Conservation (phyloP, 2,113 vertebrate genomes). For the Nyctibius bracteatus region DNA sequence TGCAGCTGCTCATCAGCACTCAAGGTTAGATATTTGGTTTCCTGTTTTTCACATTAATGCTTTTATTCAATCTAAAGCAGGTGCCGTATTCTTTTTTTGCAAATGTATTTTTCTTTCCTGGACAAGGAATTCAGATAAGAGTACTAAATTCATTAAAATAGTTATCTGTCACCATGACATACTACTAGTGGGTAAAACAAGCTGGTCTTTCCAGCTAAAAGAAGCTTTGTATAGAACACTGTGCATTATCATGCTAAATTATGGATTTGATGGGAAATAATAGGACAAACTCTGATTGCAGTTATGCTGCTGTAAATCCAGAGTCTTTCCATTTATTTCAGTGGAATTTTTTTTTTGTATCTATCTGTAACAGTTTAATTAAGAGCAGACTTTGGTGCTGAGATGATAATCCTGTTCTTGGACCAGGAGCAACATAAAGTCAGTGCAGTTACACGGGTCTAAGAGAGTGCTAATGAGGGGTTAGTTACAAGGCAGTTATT, state of each 20-base stretch:
- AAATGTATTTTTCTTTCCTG: not conserved
- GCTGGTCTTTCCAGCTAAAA: not conserved
- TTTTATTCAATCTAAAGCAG: not conserved
- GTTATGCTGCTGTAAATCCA: not conserved
- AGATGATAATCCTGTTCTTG: conserved; percentile 45
- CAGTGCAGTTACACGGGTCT: not conserved
- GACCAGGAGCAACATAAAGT: conserved; percentile 31
- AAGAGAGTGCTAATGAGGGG: conserved; percentile 25
- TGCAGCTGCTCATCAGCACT: not conserved
- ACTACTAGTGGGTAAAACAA: not conserved
- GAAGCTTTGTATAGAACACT: not conserved
- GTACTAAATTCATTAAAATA: not conserved
- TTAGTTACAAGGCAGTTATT: conserved; percentile 26
- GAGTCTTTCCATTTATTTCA: not conserved
- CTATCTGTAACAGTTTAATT: not conserved
- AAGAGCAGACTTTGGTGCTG: conserved; percentile 2
- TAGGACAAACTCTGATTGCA: not conserved
- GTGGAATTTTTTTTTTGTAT: not conserved
- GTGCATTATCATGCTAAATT: not conserved
- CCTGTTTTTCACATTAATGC: not conserved
- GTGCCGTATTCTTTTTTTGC: not conserved
- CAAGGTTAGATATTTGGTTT: not conserved
- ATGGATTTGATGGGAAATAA: conserved; percentile 4
- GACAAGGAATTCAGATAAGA: not conserved
- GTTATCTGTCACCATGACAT: not conserved